A percentile compares a stretch with the other conserved stretches of the same genome.
These are phyloP conservation scores for Philopedon plagiatum DNA, from an alignment of 2,888 invertebrate species.

Conservation along the genomic window DNA sequence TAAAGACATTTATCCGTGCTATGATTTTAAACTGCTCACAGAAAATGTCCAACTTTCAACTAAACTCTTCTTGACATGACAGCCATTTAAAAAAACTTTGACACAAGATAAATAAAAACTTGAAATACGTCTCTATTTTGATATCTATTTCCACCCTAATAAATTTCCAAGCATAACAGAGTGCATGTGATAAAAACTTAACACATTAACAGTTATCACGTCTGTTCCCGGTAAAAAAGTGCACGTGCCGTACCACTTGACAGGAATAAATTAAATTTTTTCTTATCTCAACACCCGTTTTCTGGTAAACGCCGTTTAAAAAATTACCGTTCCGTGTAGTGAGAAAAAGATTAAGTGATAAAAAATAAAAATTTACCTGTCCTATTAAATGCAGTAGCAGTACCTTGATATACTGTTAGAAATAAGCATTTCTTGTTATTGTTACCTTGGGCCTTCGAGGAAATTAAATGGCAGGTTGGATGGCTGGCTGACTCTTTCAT, in stretches of 20 bases:
- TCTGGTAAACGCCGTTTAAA: conserved; percentile 28
- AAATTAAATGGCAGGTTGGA: no score
- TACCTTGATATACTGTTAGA: conserved; percentile 3
- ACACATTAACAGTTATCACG: conserved; percentile 29
- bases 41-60: no score
- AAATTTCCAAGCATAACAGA: conserved; percentile 11
- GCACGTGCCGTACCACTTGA: conserved; percentile 30
- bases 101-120: no score
- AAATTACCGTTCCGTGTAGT: conserved; percentile 26
- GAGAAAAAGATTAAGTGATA: conserved; percentile 18
- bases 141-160: neutral
- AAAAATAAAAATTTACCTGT: conserved; percentile 30
- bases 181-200: conserved; percentile 18
- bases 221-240: conserved; percentile 35
- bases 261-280: conserved; percentile 23
- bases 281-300: conserved; percentile 24
- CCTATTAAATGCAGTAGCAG: conserved; percentile 28
- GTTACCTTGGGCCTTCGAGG: no score
- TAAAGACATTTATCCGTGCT: no score
- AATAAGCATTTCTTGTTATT: neutral
- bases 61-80: no score
- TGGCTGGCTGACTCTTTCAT: no score
- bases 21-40: no score
- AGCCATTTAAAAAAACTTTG: no score
- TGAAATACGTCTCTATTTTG: no score